These are phyloP conservation scores for rat (Rattus norvegicus) DNA, from an alignment of 2,113 vertebrate species.

Conservation along the genomic window DNA sequence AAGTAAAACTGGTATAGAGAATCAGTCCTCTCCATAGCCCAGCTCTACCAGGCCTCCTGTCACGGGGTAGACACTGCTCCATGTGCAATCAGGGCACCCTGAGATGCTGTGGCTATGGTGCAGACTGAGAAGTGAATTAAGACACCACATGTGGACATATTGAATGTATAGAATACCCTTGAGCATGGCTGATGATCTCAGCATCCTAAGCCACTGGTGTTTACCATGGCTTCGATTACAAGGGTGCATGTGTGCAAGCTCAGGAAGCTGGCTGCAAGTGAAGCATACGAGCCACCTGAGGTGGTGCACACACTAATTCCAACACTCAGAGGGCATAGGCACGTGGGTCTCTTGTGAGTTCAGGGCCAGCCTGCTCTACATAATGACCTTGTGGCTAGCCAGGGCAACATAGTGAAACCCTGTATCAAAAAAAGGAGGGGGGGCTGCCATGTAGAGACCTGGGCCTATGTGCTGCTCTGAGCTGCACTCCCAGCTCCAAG, in stretches of 20 bases:
- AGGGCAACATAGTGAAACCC: neutral
- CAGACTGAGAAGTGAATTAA: conserved; percentile 20
- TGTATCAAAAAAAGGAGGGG: neutral
- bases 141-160: neutral
- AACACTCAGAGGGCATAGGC: neutral
- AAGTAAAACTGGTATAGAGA: neutral
- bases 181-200: neutral
- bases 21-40: neutral
- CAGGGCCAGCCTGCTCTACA: neutral
- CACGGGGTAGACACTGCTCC: neutral
- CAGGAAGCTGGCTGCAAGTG: neutral
- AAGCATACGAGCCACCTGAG: neutral
- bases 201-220: neutral
- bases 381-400: neutral
- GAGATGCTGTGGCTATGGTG: neutral
- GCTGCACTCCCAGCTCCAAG: neutral
- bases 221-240: neutral
- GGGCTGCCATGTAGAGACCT: too few relatives aligned
- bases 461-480: neutral
- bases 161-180: neutral
- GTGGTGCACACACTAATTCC: neutral
- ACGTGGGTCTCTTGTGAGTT: neutral
- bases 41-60: neutral
- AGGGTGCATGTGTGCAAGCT: neutral
- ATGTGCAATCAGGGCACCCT: neutral